These are phyloP conservation scores for Branchipolynoe longqiensis DNA, from an alignment of 2,888 invertebrate species.

Conservation along the genomic window DNA sequence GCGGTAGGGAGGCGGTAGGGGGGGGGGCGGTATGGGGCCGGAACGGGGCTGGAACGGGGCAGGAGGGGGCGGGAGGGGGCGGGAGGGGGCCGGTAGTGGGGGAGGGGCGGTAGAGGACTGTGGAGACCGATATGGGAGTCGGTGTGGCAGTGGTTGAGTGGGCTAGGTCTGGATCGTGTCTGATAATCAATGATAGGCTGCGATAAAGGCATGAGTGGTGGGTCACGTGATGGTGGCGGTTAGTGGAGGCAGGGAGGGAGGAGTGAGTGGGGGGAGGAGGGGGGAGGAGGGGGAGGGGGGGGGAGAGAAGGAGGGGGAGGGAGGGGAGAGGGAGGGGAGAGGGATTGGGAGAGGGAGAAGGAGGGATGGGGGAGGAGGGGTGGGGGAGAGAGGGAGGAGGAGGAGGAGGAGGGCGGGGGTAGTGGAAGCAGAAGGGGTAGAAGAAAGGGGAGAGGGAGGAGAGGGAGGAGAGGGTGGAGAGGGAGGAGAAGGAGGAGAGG, in stretches of 20 bases:
- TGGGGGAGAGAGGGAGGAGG: not conserved
- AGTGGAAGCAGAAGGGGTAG: not conserved
- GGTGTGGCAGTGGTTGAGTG: too few species aligned
- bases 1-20: too few species aligned
- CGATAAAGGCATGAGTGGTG: not conserved
- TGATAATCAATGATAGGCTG: conserved; percentile 24
- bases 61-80: too few species aligned
- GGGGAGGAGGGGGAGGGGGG: not conserved
- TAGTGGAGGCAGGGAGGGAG: not conserved
- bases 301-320: not conserved
- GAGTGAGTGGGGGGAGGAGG: not conserved
- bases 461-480: not conserved
- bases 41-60: too few species aligned
- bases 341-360: too few species aligned
- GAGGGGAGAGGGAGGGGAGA: not conserved
- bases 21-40: too few species aligned
- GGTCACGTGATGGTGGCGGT: not conserved
- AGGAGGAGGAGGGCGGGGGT: not conserved
- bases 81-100: too few species aligned
- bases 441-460: not conserved
- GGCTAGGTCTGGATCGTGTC: not conserved
- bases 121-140: not conserved
- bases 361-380: not conserved
- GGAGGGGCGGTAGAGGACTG: not conserved
- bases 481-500: not conserved